These are phyloP conservation scores for Psylliodes chrysocephalus DNA, from an alignment of 2,888 invertebrate genomes.

Conservation along the genomic window DNA sequence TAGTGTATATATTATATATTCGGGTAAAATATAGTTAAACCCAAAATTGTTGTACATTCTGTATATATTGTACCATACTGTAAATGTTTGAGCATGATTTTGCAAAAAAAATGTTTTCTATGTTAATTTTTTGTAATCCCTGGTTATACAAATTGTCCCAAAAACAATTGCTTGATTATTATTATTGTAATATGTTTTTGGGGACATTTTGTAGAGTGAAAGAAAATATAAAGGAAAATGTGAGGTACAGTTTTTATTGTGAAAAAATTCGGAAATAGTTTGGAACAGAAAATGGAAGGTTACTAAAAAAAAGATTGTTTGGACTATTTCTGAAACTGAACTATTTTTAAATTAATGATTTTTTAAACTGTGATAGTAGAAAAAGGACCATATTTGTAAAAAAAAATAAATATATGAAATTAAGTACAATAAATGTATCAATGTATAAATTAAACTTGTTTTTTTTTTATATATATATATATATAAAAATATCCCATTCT, in stretches of 20 bases:
- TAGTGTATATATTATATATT: slow-evolving; percentile 24
- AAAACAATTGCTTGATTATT: background rate
- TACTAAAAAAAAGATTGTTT: slow-evolving; percentile 3
- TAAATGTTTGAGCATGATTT: slow-evolving; percentile 52
- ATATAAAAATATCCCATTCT: too few relatives aligned
- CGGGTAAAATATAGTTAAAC: slow-evolving; percentile 8
- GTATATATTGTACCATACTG: slow-evolving; percentile 54
- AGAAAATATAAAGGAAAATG: slow-evolving; percentile 55
- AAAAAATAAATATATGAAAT: slow-evolving; percentile 57
- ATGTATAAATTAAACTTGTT: slow-evolving; percentile 46
- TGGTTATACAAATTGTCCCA: slow-evolving; percentile 18
- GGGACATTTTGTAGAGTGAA: slow-evolving; percentile 3
- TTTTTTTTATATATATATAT: too few relatives aligned
- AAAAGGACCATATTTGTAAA: slow-evolving; percentile 65
- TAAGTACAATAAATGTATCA: slow-evolving; percentile 64
- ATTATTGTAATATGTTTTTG: background rate
- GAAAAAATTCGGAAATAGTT: slow-evolving; percentile 19
- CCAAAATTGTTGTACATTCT: slow-evolving; percentile 43
- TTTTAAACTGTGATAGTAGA: slow-evolving; percentile 67
- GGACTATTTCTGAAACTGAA: slow-evolving; percentile 37
- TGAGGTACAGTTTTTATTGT: slow-evolving; percentile 48
- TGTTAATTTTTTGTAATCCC: slow-evolving; percentile 52
- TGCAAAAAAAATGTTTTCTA: slow-evolving; percentile 54
- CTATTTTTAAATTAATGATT: slow-evolving; percentile 54
- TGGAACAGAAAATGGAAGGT: slow-evolving; percentile 14